Conservation (phyloP, 2,888 invertebrate genomes). For the Nomada goodeniana region DNA sequence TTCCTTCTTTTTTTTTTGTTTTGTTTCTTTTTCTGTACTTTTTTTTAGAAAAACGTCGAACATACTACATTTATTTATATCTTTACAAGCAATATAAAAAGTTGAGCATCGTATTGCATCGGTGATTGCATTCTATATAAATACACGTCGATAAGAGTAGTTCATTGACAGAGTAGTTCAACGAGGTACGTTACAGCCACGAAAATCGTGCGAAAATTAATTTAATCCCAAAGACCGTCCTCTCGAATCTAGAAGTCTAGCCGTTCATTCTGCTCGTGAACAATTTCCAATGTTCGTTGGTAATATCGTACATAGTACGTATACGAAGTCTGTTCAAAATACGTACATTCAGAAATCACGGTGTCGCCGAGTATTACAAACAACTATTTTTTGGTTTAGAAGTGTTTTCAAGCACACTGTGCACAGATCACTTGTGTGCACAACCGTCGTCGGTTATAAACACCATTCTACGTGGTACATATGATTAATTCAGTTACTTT, state of each 20-base stretch:
- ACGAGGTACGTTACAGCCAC: slow-evolving; percentile 60
- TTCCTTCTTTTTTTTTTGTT: slow-evolving; percentile 6
- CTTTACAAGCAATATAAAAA: slow-evolving; percentile 82
- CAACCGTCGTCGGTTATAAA: slow-evolving; percentile 59
- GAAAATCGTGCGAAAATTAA: slow-evolving; percentile 63
- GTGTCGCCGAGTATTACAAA: slow-evolving; percentile 65
- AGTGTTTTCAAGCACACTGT: slow-evolving; percentile 56
- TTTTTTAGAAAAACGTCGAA: slow-evolving; percentile 64
- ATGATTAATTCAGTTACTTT: slow-evolving; percentile 67
- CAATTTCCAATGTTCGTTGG: slow-evolving; percentile 35
- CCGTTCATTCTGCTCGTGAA: slow-evolving; percentile 36
- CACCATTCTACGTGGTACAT: slow-evolving; percentile 63
- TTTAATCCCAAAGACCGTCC: slow-evolving; percentile 60
- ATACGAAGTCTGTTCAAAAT: slow-evolving; percentile 45
- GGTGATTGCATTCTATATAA: slow-evolving; percentile 70
- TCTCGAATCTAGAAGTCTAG: slow-evolving; percentile 54
- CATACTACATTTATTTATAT: slow-evolving; percentile 63
- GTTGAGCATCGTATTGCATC: slow-evolving; percentile 81
- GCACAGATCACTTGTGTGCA: slow-evolving; percentile 59
- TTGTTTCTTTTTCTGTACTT: slow-evolving; percentile 37
- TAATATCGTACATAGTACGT: slow-evolving; percentile 46
- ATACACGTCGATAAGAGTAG: slow-evolving; percentile 74
- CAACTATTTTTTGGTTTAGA: slow-evolving; percentile 65
- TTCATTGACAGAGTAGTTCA: slow-evolving; percentile 67
- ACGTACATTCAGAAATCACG: slow-evolving; percentile 53